Percentiles rank a stretch among this genome's conserved stretches.
Evolutionary conservation across 2,113 vertebrate genomes (phyloP).

Genomic region (Lucifuga dentata): DNA sequence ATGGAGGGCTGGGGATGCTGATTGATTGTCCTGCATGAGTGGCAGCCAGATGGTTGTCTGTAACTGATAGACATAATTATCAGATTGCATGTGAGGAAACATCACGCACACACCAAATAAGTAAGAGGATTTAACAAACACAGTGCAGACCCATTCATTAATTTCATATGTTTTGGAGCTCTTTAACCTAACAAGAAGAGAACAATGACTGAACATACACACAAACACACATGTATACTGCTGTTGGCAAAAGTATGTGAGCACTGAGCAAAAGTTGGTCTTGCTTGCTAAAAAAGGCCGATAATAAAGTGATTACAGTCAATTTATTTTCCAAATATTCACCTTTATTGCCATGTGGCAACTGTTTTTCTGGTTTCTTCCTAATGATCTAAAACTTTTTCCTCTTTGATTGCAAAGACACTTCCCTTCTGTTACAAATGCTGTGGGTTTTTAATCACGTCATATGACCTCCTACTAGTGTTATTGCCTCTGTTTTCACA

Average conservation of each 20-base stretch:
- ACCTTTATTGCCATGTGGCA: slow-evolving; percentile 28
- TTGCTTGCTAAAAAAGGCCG: too few relatives aligned
- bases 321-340: neutral
- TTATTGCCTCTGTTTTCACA: too few relatives aligned
- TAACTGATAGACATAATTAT: slow-evolving; percentile 31
- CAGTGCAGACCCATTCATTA: neutral
- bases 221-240: neutral
- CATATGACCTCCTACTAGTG: neutral
- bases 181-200: too few relatives aligned
- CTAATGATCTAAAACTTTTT: neutral
- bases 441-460: slow-evolving; percentile 2
- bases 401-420: neutral
- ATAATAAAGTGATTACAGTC: slow-evolving; percentile 1
- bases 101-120: neutral
- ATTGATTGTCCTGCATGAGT: slow-evolving; percentile 75
- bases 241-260: neutral
- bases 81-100: neutral
- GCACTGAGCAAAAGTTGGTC: neutral
- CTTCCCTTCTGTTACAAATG: slow-evolving; percentile 9
- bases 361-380: slow-evolving; percentile 20
- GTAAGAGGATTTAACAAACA: neutral
- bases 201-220: too few relatives aligned
- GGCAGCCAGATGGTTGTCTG: slow-evolving; percentile 73
- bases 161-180: too few relatives aligned
- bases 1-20: slow-evolving; percentile 78